Percentiles rank a stretch among this genome's conserved stretches.
phyloP scores from a whole-genome alignment of 2,797 vertebrate genomes.

The Gephyroberyx darwinii region DNA sequence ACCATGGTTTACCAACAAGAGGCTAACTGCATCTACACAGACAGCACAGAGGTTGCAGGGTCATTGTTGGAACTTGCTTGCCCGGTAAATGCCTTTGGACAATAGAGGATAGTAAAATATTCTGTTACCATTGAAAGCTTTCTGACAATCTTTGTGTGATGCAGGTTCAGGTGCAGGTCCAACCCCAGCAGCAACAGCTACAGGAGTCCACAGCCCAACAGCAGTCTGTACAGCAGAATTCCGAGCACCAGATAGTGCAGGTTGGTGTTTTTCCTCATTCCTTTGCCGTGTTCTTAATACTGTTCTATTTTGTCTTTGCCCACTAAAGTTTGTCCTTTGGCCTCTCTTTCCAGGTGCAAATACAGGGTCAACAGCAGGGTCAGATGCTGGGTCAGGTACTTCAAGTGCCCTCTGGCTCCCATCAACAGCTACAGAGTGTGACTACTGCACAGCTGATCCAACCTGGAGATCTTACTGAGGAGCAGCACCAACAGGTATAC shows the following conservation, averaged over 20 bases:
- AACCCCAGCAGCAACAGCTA: constrained; percentile 90
- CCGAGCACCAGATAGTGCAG: constrained; percentile 93
- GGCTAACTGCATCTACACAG: constrained; percentile 94
- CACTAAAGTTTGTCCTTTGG: not conserved
- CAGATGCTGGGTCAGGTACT: constrained; percentile 86
- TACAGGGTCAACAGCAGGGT: constrained; percentile 86
- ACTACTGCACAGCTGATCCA: constrained; percentile 90
- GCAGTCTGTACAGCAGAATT: constrained; percentile 84
- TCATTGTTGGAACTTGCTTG: constrained; percentile 96
- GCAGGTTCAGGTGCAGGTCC: constrained; percentile 94
- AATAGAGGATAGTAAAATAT: not conserved
- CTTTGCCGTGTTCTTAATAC: not conserved
- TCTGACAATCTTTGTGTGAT: constrained; percentile 25
- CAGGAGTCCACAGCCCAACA: constrained; percentile 87
- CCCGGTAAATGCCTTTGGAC: constrained; percentile 82
- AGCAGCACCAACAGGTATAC: constrained; percentile 91
- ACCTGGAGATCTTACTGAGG: constrained; percentile 93
- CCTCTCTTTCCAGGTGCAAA: constrained; percentile 83
- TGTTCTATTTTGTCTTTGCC: not conserved
- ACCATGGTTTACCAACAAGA: constrained; percentile 96
- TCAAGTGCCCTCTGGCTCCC: constrained; percentile 89
- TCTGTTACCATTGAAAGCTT: not conserved
- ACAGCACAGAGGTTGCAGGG: constrained; percentile 96
- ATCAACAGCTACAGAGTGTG: constrained; percentile 89
- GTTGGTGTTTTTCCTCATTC: constrained; percentile 64